Conservation (phyloP, 2,888 invertebrate genomes). For the Agriopis marginaria region DNA sequence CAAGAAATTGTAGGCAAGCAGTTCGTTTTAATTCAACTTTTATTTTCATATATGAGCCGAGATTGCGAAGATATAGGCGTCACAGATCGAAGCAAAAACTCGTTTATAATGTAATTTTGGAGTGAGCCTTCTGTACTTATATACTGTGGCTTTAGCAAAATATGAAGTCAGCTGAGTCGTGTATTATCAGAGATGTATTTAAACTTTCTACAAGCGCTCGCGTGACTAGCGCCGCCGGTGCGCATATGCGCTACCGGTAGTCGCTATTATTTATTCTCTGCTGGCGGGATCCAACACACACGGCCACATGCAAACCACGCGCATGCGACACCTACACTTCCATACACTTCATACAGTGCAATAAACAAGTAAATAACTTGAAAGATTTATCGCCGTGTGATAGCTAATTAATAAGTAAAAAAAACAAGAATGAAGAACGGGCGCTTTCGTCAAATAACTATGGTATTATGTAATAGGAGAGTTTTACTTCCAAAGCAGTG, state of each 20-base stretch:
- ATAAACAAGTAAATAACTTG: constrained; percentile 36
- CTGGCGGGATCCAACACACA: constrained; percentile 36
- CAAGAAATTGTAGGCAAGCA: too few relatives aligned
- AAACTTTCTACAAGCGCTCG: constrained; percentile 51
- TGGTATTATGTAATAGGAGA: too few relatives aligned
- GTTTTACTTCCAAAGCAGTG: too few relatives aligned
- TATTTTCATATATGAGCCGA: too few relatives aligned
- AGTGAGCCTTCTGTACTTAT: not conserved
- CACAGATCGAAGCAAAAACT: too few relatives aligned
- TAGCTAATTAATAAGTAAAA: constrained; percentile 3
- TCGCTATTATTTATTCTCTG: not conserved
- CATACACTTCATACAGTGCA: constrained; percentile 33
- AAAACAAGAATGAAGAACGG: not conserved
- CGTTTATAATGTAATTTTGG: too few relatives aligned
- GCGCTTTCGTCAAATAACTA: not conserved
- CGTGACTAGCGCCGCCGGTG: constrained; percentile 48
- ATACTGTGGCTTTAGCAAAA: not conserved
- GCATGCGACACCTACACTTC: constrained; percentile 37
- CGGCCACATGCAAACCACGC: constrained; percentile 41
- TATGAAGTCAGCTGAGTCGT: constrained; percentile 8
- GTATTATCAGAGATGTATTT: constrained; percentile 32
- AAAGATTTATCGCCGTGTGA: constrained; percentile 30
- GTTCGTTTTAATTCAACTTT: too few relatives aligned
- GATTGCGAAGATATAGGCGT: too few relatives aligned
- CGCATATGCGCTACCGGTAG: constrained; percentile 13